These are phyloP conservation scores for Oxygymnocypris stewartii DNA, from an alignment of 2,113 vertebrate genomes.

Conservation along the genomic window DNA sequence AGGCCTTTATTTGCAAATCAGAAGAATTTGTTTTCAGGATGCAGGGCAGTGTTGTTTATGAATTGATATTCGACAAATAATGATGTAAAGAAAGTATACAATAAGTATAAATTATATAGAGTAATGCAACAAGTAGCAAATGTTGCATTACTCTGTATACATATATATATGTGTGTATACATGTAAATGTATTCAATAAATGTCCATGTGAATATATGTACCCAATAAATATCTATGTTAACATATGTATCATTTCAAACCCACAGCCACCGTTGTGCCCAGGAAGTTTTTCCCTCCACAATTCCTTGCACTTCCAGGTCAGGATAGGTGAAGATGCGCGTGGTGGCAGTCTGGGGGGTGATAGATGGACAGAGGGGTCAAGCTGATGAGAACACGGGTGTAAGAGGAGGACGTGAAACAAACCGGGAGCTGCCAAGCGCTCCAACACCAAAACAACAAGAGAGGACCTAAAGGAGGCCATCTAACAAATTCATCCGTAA, in stretches of 20 bases:
- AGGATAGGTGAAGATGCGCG: conserved; percentile 60
- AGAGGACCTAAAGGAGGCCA: conserved; percentile 64
- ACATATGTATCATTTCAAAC: neutral
- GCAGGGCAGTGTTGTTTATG: neutral
- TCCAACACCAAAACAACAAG: conserved; percentile 63
- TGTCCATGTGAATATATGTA: no score
- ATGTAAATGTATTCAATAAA: neutral
- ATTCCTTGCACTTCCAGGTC: conserved; percentile 82
- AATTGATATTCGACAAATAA: neutral
- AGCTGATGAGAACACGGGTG: conserved; percentile 84
- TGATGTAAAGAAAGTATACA: neutral
- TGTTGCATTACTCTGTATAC: neutral
- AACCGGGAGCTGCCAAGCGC: conserved; percentile 60
- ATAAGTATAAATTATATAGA: no score
- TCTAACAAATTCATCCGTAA: conserved; percentile 15
- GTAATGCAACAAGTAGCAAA: neutral
- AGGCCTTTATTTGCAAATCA: no score
- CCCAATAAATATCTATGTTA: no score
- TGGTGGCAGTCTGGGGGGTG: conserved; percentile 86
- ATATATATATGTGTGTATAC: neutral
- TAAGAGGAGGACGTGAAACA: conserved; percentile 72
- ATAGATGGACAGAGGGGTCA: conserved; percentile 85
- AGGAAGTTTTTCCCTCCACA: conserved; percentile 81
- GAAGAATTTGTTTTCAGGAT: neutral
- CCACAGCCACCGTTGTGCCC: conserved; percentile 67